phyloP scores from a whole-genome alignment of 2,888 invertebrate species.

The Galeopsomyia nigrocyanea region DNA sequence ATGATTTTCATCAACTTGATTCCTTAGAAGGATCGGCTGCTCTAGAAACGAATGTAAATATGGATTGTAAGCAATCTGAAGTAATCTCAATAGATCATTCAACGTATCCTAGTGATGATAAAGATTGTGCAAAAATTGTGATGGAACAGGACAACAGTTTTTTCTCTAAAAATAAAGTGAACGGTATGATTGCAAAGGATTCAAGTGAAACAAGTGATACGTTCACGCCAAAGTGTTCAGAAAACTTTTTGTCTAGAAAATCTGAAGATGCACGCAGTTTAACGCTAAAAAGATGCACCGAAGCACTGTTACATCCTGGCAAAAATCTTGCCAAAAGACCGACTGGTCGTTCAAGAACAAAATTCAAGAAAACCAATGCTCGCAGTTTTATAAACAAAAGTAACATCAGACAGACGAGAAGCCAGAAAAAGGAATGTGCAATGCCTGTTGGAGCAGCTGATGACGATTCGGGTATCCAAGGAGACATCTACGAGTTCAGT shows the following conservation, averaged over 20 bases:
- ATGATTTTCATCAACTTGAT: constrained; percentile 45
- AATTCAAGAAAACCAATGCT: constrained; percentile 47
- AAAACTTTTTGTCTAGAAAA: constrained; percentile 50
- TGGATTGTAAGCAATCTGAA: constrained; percentile 45
- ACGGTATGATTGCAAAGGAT: constrained; percentile 20
- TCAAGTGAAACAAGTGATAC: constrained; percentile 34
- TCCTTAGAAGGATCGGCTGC: constrained; percentile 49
- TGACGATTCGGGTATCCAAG: constrained; percentile 67
- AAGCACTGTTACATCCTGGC: constrained; percentile 51
- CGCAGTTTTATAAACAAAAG: constrained; percentile 47
- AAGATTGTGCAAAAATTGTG: constrained; percentile 45
- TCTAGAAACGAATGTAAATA: constrained; percentile 33
- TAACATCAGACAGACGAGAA: constrained; percentile 62
- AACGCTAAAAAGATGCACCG: constrained; percentile 59
- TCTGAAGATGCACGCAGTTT: constrained; percentile 60
- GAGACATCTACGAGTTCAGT: constrained; percentile 73
- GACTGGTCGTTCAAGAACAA: constrained; percentile 51
- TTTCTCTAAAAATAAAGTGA: constrained; percentile 31
- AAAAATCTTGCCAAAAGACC: constrained; percentile 58
- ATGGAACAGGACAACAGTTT: constrained; percentile 44
- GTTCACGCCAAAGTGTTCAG: constrained; percentile 42
- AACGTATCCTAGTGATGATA: constrained; percentile 37
- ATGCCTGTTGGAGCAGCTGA: constrained; percentile 61
- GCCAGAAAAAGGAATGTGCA: constrained; percentile 57
- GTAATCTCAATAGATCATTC: constrained; percentile 43